Evolutionary conservation across 2,113 vertebrate genomes (phyloP).

Genomic region (Eurypyga helias): DNA sequence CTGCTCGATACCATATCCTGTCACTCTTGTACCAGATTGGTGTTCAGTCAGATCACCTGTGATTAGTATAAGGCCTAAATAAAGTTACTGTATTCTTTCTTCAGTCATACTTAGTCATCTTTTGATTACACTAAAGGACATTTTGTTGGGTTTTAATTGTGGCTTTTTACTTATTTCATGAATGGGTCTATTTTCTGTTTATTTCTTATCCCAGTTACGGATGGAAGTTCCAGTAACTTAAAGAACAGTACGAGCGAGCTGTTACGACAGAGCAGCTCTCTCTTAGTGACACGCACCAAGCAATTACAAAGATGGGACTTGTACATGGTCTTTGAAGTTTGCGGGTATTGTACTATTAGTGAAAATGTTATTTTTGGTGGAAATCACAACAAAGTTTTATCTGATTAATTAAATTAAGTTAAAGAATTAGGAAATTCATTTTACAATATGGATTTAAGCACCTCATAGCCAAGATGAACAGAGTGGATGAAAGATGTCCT

Average conservation of each 20-base stretch:
- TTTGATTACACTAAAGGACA: background rate
- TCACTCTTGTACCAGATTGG: background rate
- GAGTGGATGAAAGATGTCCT: background rate
- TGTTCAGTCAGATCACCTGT: background rate
- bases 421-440: background rate
- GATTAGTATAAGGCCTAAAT: background rate
- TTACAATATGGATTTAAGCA: background rate
- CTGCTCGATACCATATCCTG: background rate
- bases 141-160: background rate
- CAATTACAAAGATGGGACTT: background rate
- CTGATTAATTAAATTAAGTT: background rate
- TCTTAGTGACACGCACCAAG: background rate
- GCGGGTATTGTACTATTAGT: background rate
- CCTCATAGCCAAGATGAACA: background rate
- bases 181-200: background rate
- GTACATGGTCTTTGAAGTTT: background rate
- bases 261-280: background rate
- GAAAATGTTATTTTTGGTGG: background rate
- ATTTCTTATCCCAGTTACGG: background rate
- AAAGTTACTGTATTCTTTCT: background rate
- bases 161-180: background rate
- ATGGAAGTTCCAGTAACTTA: background rate
- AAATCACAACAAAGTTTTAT: background rate
- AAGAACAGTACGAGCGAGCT: background rate
- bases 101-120: background rate